A percentile compares a stretch with the other conserved stretches of the same genome.
Conservation (phyloP, 1,140 invertebrate species). For the Drosophila kepulauana region DNA sequence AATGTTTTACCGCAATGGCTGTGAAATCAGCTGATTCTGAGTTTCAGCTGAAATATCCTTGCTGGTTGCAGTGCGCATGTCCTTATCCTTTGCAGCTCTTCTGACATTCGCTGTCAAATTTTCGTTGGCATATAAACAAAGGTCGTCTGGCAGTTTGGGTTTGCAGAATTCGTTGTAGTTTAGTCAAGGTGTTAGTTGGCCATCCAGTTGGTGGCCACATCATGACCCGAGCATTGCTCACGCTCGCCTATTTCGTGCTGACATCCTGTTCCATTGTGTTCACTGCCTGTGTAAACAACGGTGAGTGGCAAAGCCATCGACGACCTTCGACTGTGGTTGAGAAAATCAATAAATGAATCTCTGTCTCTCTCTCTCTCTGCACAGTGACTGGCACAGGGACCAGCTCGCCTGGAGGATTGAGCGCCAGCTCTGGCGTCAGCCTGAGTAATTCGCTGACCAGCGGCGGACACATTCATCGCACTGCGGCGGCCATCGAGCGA, state of each 20-base stretch:
- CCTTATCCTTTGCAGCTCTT: slow-evolving; percentile 6
- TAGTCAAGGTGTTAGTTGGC: slow-evolving; percentile 8
- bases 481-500: slow-evolving; percentile 89
- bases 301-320: slow-evolving; percentile 26
- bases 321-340: slow-evolving; percentile 42
- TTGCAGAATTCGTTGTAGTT: neutral
- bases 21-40: neutral
- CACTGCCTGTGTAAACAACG: slow-evolving; percentile 74
- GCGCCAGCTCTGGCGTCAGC: slow-evolving; percentile 26
- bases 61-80: slow-evolving; percentile 54
- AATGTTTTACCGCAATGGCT: too few relatives aligned
- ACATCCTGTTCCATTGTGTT: slow-evolving; percentile 74
- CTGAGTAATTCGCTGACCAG: slow-evolving; percentile 67
- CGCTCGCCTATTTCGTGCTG: slow-evolving; percentile 67
- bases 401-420: slow-evolving; percentile 85
- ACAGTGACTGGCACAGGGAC: slow-evolving; percentile 85
- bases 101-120: slow-evolving; percentile 47
- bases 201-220: slow-evolving; percentile 29
- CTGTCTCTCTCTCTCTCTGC: neutral
- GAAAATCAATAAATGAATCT: slow-evolving; percentile 73
- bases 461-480: slow-evolving; percentile 87
- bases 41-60: neutral
- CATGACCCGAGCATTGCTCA: slow-evolving; percentile 63
- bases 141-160: neutral
- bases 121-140: slow-evolving; percentile 38